These are phyloP conservation scores for Cantharis flavilabris DNA, from an alignment of 2,888 invertebrate species.

Conservation along the genomic window DNA sequence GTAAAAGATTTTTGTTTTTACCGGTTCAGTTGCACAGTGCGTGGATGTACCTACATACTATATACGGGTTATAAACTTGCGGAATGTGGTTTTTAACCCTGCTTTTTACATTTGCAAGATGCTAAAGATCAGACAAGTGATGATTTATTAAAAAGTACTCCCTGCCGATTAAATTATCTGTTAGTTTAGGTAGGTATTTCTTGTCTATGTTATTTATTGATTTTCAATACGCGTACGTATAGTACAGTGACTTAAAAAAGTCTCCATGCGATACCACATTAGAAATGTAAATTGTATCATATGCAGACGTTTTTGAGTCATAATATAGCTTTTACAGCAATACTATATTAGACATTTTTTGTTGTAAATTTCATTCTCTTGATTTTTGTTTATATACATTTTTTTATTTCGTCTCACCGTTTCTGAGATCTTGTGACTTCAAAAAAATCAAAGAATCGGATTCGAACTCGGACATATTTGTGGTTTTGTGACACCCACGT, in stretches of 20 bases:
- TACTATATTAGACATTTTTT: too few relatives aligned
- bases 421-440: too few relatives aligned
- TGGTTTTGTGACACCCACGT: too few relatives aligned
- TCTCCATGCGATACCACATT: too few relatives aligned
- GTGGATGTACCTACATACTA: constrained; percentile 13
- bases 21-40: constrained; percentile 24
- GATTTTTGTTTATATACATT: too few relatives aligned
- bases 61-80: constrained; percentile 23
- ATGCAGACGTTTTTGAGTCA: too few relatives aligned
- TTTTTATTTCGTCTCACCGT: too few relatives aligned
- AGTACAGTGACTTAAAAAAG: too few relatives aligned
- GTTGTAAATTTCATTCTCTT: too few relatives aligned
- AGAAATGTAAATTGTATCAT: too few relatives aligned
- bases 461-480: background rate
- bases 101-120: constrained; percentile 9
- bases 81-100: constrained; percentile 25
- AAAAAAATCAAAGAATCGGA: background rate
- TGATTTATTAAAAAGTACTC: constrained; percentile 13
- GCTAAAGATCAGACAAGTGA: constrained; percentile 12
- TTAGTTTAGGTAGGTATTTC: background rate
- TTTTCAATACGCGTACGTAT: background rate
- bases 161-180: constrained; percentile 5
- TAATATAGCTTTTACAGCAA: too few relatives aligned
- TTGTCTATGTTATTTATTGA: background rate
- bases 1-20: constrained; percentile 13